Percentiles rank a stretch among this genome's conserved stretches.
Evolutionary conservation across 2,888 invertebrate species (phyloP).

Genomic region (Agrotis ipsilon): DNA sequence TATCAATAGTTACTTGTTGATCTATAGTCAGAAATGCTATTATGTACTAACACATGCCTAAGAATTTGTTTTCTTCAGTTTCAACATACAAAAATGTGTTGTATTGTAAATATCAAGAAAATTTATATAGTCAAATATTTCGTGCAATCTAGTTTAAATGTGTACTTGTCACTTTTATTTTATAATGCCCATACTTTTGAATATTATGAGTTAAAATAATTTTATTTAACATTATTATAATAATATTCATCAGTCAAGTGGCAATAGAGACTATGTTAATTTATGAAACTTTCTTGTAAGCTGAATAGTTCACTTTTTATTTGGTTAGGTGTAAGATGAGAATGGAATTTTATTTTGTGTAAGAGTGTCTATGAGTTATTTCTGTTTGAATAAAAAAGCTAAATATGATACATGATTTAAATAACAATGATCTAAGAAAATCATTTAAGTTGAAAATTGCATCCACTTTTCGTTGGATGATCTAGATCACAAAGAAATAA

Average conservation of each 20-base stretch:
- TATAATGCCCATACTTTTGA: constrained; percentile 30
- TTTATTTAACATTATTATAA: constrained; percentile 14
- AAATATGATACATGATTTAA: constrained; percentile 25
- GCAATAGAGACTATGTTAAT: constrained; percentile 30
- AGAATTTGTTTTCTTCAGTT: constrained; percentile 17
- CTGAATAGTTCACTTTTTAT: constrained; percentile 14
- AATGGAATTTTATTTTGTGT: constrained; percentile 59
- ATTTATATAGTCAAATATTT: constrained; percentile 54
- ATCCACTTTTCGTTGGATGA: constrained; percentile 32
- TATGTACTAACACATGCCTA: constrained; percentile 26
- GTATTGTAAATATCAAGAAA: constrained; percentile 55
- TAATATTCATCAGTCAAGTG: constrained; percentile 45
- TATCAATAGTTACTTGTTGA: constrained; percentile 11
- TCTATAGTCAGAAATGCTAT: constrained; percentile 7
- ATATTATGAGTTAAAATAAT: constrained; percentile 3
- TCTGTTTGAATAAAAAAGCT: constrained; percentile 25
- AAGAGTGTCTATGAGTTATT: constrained; percentile 22
- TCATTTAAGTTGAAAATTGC: constrained; percentile 34
- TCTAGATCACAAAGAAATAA: constrained; percentile 21
- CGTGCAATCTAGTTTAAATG: constrained; percentile 63
- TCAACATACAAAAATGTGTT: constrained; percentile 22
- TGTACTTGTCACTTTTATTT: constrained; percentile 46
- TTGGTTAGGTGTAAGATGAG: constrained; percentile 42
- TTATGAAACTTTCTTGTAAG: constrained; percentile 35
- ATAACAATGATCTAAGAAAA: constrained; percentile 36